phyloP scores from a whole-genome alignment of 2,113 vertebrate species.

The Nycticorax nycticorax region DNA sequence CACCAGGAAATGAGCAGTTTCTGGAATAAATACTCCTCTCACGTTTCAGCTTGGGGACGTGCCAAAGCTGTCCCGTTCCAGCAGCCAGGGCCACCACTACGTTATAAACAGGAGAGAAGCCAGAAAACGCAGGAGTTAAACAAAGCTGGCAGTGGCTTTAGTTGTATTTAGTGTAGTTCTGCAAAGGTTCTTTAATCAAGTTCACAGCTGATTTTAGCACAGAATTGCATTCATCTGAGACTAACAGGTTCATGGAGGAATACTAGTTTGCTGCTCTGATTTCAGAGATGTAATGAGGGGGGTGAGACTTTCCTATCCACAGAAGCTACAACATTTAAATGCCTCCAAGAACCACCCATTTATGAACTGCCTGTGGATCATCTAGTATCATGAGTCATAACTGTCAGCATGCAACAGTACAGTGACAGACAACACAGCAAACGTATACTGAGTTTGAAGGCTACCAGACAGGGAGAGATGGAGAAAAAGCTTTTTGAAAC shows the following conservation, averaged over 20 bases:
- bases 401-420: fast-evolving
- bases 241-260: background rate
- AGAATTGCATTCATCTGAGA: background rate
- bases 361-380: background rate
- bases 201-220: background rate
- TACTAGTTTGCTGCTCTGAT: background rate
- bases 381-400: background rate
- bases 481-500: background rate
- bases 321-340: background rate
- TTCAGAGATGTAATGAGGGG: background rate
- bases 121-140: background rate
- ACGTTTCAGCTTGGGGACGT: background rate
- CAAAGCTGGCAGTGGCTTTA: background rate
- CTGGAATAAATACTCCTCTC: background rate
- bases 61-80: background rate
- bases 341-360: background rate
- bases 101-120: background rate
- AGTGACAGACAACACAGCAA: background rate
- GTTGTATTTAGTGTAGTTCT: background rate
- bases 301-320: background rate
- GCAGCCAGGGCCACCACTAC: background rate
- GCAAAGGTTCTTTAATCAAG: background rate
- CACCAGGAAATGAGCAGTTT: background rate
- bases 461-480: background rate
- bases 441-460: background rate